These are phyloP conservation scores for Clitarchus hookeri DNA, from an alignment of 2,888 invertebrate genomes.

Conservation along the genomic window DNA sequence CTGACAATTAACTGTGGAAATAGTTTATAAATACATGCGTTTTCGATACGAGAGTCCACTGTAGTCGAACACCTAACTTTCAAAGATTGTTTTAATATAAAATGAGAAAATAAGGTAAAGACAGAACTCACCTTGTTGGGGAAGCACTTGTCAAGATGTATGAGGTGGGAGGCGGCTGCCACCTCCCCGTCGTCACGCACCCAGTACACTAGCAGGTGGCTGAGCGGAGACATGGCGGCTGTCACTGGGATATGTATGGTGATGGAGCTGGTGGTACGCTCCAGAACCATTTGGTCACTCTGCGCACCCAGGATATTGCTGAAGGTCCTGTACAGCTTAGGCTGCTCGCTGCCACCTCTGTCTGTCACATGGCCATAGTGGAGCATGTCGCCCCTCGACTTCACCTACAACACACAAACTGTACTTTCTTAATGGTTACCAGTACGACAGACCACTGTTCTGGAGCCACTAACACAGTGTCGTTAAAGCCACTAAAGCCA, in stretches of 20 bases:
- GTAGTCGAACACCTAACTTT: no score
- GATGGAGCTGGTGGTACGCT: constrained; percentile 3
- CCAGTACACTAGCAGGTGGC: constrained; percentile 62
- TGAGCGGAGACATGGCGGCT: constrained; percentile 60
- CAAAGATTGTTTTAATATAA: no score
- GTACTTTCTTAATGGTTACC: background rate
- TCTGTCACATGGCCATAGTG: constrained; percentile 10
- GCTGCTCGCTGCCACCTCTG: background rate
- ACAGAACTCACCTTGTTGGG: constrained; percentile 58
- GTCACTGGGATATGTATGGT: constrained; percentile 52
- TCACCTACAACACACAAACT: constrained; percentile 49
- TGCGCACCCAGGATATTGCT: constrained; percentile 29
- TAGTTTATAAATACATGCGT: no score
- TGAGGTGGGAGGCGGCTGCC: constrained; percentile 61
- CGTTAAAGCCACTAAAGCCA: no score
- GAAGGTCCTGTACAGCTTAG: constrained; percentile 26
- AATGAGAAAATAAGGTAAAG: no score
- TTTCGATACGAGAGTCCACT: no score
- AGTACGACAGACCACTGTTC: no score
- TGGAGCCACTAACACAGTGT: no score
- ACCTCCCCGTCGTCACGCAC: constrained; percentile 60
- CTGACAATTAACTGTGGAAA: no score
- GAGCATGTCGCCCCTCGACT: constrained; percentile 51
- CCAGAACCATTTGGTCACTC: background rate
- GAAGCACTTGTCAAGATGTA: constrained; percentile 63